Evolutionary conservation across 2,888 invertebrate genomes (phyloP).

Genomic region (Troides oblongomaculatus): DNA sequence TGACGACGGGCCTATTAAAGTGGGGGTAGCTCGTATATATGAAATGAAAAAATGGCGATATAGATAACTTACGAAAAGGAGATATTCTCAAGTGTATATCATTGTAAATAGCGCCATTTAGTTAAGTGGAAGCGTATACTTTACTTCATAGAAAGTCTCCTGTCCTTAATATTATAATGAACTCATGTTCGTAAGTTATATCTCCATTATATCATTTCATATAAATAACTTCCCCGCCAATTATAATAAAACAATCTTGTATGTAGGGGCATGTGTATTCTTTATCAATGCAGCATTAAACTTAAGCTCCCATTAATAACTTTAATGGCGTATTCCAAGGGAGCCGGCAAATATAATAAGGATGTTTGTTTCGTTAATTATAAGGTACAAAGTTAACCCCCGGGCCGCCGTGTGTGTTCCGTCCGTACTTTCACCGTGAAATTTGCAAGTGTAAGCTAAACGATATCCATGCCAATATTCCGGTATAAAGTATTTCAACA

Average conservation of each 20-base stretch:
- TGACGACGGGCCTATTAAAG: too few species aligned
- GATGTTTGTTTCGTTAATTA: constrained; percentile 27
- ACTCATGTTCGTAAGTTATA: neutral
- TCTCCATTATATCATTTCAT: neutral
- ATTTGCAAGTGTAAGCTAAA: constrained; percentile 4
- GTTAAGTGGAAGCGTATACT: too few species aligned
- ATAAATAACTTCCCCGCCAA: neutral
- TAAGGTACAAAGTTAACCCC: constrained; percentile 19
- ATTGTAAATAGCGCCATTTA: too few species aligned
- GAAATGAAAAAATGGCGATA: neutral
- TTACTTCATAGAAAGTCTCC: too few species aligned
- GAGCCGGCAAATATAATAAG: constrained; percentile 12
- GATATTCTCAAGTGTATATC: neutral
- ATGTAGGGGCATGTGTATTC: neutral
- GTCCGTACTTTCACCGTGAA: constrained; percentile 17
- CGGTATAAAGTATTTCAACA: neutral
- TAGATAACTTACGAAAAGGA: neutral
- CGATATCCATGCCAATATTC: constrained; percentile 2
- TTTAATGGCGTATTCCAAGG: constrained; percentile 4
- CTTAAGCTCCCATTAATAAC: constrained; percentile 6
- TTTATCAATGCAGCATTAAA: constrained; percentile 22
- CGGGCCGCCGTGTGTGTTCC: constrained; percentile 12
- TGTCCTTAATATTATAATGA: neutral
- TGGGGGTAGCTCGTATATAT: neutral
- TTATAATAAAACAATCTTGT: neutral